A percentile compares a stretch with the other conserved stretches of the same genome.
phyloP scores from a whole-genome alignment of 1,140 invertebrate genomes.

The Drosophila ohnishii region DNA sequence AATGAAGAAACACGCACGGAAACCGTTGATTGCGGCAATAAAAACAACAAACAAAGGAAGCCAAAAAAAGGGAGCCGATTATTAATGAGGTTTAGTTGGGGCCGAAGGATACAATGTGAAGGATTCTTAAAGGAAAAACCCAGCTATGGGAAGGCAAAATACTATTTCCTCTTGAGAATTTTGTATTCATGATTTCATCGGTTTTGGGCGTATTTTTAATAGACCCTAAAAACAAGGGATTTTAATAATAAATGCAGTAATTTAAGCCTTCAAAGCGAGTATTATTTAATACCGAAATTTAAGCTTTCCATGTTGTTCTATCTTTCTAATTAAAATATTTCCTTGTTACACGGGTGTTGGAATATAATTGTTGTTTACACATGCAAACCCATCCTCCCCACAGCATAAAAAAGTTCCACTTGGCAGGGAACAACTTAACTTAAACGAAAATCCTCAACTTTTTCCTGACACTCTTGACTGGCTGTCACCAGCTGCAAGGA shows the following conservation, averaged over 20 bases:
- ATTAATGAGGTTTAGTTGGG: conserved; percentile 15
- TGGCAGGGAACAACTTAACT: conserved; percentile 28
- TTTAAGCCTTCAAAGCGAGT: background rate
- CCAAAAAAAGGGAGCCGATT: conserved; percentile 31
- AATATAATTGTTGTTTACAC: conserved; percentile 3
- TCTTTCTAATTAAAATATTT: conserved; percentile 34
- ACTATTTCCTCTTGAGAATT: conserved; percentile 18
- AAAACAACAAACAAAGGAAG: conserved; percentile 28
- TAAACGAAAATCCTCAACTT: conserved; percentile 25
- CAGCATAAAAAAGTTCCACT: conserved; percentile 14
- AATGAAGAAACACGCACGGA: conserved; percentile 60
- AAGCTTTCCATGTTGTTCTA: background rate
- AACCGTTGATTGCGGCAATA: conserved; percentile 51
- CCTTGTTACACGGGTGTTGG: background rate
- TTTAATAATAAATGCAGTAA: background rate
- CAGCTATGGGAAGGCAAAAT: background rate
- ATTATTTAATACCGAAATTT: background rate
- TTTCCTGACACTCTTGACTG: conserved; percentile 15
- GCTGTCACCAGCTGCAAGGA: conserved; percentile 30
- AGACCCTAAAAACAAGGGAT: too few relatives aligned
- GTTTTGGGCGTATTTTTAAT: background rate
- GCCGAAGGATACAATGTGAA: conserved; percentile 25
- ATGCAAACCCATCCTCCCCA: background rate
- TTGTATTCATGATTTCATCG: conserved; percentile 21
- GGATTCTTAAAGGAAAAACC: conserved; percentile 13